Conservation (phyloP, 2,113 vertebrate species). For the Hydrochoerus hydrochaeris region DNA sequence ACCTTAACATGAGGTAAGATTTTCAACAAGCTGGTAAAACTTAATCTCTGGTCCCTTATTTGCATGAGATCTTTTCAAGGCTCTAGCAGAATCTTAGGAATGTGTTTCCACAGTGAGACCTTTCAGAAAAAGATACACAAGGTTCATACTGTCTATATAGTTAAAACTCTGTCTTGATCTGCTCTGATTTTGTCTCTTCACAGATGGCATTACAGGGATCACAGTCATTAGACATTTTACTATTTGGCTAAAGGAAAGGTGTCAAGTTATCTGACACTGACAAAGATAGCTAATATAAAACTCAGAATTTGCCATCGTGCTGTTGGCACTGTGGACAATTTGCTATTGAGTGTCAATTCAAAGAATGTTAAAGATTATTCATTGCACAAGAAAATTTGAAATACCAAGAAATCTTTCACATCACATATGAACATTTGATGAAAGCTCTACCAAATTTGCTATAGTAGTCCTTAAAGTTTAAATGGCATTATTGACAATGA, state of each 20-base stretch:
- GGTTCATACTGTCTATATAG: background rate
- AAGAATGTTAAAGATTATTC: conserved; percentile 54
- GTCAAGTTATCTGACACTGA: conserved; percentile 18
- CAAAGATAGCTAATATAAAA: conserved; percentile 48
- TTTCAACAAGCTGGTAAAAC: background rate
- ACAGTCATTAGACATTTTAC: background rate
- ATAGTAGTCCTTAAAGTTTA: background rate
- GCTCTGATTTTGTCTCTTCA: background rate
- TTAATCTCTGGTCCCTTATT: background rate
- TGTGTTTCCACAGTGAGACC: background rate
- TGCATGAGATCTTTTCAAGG: background rate
- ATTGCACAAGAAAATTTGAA: conserved; percentile 51
- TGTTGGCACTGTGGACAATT: conserved; percentile 13
- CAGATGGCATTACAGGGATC: background rate
- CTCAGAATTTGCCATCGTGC: conserved; percentile 43
- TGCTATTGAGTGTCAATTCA: conserved; percentile 44
- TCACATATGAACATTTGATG: background rate
- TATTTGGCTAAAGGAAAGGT: background rate
- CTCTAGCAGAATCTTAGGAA: background rate
- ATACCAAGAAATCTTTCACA: conserved; percentile 25
- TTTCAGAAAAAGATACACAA: background rate
- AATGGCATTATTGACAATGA: conserved; percentile 57
- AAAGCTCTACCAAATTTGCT: conserved; percentile 42
- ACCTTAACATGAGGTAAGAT: background rate
- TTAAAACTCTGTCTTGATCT: background rate